Base-by-base conservation (phyloP, 2,888 invertebrate genomes). In the Polydrusus tereticollis region DNA sequence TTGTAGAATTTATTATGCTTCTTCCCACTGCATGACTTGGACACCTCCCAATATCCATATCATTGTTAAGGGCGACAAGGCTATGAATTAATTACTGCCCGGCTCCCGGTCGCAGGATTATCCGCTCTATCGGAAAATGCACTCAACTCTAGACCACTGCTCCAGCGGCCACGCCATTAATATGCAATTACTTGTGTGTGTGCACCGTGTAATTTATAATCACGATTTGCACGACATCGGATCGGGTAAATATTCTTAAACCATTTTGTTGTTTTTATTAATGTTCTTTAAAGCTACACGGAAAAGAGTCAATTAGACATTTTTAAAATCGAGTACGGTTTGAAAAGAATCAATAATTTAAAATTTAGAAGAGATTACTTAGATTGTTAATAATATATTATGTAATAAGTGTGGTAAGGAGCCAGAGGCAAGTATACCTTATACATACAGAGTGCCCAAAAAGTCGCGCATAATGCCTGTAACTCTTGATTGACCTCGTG, bases 141-240 rank as follows among this genome's bases (percentile, higher is more conserved):
- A 69, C 69, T 69, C 62, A 62, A 41, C 52, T 62, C 50, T 52
- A 50, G 59, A 60, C 47, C 69, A 62, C 62, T 52, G 38, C 47
- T 29, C 29, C 18, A 18, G 18, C 29, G 68, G 14, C 59, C 55
- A 26, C 41, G 60, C 21, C 71, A 71, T 71, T 71, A 71, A 71
- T 71, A 71, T 71, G 66, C 71, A 66, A 59, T 71, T 60, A 59
- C 60, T 58, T 41, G 58, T 65, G 70, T 65, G 65, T 64, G 47
- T 57, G 41, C 60, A 50, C 33, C 43, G n/a, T 21, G 70, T 52
- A 71, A 71, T 71, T 71, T 71, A 59, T 71, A 70, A 64, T 57
- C 69, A 38, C 33, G 20, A 50, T 50, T 55, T 63, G 41, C 36
- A 45, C 60, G 60, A 69, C 62, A 64, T 18, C 20, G 21, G 21